Conservation (phyloP, 2,888 invertebrate species). For the Lasiommata megera region DNA sequence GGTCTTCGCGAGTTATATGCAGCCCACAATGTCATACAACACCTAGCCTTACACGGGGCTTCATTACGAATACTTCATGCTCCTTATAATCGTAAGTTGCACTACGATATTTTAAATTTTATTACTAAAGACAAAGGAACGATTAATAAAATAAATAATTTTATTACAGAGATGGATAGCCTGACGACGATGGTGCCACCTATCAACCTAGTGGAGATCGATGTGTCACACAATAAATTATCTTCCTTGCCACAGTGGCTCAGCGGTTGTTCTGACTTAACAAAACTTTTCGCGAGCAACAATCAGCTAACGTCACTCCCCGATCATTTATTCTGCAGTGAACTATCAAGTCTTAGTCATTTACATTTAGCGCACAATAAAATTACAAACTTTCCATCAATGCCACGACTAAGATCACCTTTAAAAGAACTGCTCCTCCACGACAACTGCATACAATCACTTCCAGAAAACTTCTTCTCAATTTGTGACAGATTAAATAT, state of each 20-base stretch:
- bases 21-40: constrained; percentile 87
- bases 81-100: constrained; percentile 87
- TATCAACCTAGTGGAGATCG: constrained; percentile 86
- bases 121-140: too few species aligned
- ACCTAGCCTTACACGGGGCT: constrained; percentile 89
- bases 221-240: constrained; percentile 89
- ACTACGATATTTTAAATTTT: too few species aligned
- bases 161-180: constrained; percentile 85
- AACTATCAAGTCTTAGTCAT: constrained; percentile 86
- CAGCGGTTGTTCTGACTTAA: constrained; percentile 86
- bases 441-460: constrained; percentile 87
- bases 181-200: constrained; percentile 87
- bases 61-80: constrained; percentile 88
- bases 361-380: constrained; percentile 90
- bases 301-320: constrained; percentile 86
- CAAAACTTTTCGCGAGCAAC: constrained; percentile 88
- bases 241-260: constrained; percentile 89
- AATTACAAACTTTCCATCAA: constrained; percentile 86
- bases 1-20: constrained; percentile 89
- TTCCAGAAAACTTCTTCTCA: constrained; percentile 89
- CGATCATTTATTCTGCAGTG: constrained; percentile 87
- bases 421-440: constrained; percentile 88
- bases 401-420: constrained; percentile 83
- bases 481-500: constrained; percentile 84
- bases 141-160: neutral